phyloP scores from a whole-genome alignment of 2,113 vertebrate genomes.

The Emydocephalus ijimae region DNA sequence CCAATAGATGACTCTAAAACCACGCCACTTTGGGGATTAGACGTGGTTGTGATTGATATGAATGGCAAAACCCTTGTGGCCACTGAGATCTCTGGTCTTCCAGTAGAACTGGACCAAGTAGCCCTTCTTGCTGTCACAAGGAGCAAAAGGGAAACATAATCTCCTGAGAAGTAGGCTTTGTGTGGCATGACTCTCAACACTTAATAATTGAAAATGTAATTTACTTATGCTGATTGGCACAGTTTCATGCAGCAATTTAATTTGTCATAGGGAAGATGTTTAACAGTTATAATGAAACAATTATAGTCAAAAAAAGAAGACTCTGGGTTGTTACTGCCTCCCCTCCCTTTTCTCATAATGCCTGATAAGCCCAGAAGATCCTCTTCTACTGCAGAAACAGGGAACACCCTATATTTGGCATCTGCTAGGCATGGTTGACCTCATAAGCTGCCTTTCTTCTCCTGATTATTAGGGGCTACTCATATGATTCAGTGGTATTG shows the following conservation, averaged over 20 bases:
- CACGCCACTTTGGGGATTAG: background rate
- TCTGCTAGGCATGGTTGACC: slow-evolving; percentile 55
- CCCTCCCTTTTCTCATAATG: slow-evolving; percentile 6
- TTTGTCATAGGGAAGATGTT: slow-evolving; percentile 27
- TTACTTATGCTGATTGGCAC: slow-evolving; percentile 18
- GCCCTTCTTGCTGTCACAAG: background rate
- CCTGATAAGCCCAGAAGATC: background rate
- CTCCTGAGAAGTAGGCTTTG: slow-evolving; percentile 2
- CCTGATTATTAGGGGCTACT: slow-evolving; percentile 44
- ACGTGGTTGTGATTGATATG: background rate
- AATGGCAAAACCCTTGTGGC: background rate
- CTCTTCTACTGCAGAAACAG: slow-evolving; percentile 19
- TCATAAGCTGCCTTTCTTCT: slow-evolving; percentile 59
- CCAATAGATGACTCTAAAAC: background rate
- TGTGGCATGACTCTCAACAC: background rate
- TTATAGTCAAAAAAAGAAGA: slow-evolving; percentile 23
- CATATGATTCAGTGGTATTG: slow-evolving; percentile 42
- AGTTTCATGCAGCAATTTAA: slow-evolving; percentile 35
- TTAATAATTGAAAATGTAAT: slow-evolving; percentile 33
- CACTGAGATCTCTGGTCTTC: background rate
- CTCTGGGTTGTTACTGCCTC: slow-evolving; percentile 13
- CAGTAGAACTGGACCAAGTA: accelerated
- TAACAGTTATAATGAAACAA: slow-evolving; percentile 37
- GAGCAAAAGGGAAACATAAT: slow-evolving; percentile 19
- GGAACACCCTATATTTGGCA: slow-evolving; percentile 40